phyloP scores from a whole-genome alignment of 2,888 invertebrate species.

The Temnothorax unifasciatus region DNA sequence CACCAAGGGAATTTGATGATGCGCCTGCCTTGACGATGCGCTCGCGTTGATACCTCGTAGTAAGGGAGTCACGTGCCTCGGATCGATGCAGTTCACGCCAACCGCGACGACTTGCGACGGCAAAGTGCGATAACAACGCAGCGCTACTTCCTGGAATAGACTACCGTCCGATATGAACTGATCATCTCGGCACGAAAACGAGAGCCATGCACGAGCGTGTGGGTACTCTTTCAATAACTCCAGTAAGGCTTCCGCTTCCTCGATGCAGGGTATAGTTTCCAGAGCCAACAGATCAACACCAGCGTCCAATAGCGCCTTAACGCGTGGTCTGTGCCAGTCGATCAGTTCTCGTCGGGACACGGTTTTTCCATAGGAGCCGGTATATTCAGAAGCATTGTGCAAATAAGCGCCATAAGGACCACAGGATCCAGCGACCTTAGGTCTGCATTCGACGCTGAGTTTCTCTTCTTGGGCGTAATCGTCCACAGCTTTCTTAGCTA shows the following conservation, averaged over 20 bases:
- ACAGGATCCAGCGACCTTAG: constrained; percentile 94
- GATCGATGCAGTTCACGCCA: constrained; percentile 95
- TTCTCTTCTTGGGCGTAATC: constrained; percentile 74
- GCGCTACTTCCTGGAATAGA: constrained; percentile 91
- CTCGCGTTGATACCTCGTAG: constrained; percentile 88
- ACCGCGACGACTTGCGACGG: constrained; percentile 93
- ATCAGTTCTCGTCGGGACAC: constrained; percentile 89
- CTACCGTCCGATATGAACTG: constrained; percentile 92
- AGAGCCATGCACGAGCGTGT: constrained; percentile 93
- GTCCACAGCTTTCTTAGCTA: constrained; percentile 92
- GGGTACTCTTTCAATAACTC: constrained; percentile 94
- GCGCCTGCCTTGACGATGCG: constrained; percentile 80
- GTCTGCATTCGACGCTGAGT: constrained; percentile 73
- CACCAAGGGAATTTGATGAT: constrained; percentile 90
- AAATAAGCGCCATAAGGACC: constrained; percentile 97
- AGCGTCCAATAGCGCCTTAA: constrained; percentile 92
- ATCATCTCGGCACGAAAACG: constrained; percentile 93
- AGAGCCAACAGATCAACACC: constrained; percentile 95
- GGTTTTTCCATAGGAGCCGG: constrained; percentile 92
- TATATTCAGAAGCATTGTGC: constrained; percentile 97
- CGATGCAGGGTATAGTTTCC: constrained; percentile 96
- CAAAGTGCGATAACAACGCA: constrained; percentile 88
- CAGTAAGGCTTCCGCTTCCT: constrained; percentile 94
- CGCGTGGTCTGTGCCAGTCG: constrained; percentile 94
- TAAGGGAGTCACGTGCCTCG: constrained; percentile 89